Evolutionary conservation across 2,797 vertebrate species (phyloP).

Genomic region (Borostomias antarcticus): DNA sequence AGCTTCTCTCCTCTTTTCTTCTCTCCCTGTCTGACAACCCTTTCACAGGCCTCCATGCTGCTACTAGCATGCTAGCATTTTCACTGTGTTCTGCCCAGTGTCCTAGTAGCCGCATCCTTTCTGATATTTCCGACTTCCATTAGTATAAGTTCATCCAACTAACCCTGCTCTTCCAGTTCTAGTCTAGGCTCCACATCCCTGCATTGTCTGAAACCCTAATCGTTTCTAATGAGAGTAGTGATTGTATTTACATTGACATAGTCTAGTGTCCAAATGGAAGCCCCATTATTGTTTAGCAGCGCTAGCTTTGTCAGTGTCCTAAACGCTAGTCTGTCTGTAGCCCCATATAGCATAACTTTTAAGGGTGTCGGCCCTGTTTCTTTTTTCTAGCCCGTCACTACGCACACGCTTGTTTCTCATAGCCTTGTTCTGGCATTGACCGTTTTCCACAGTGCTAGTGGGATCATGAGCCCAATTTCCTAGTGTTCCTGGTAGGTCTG

Average conservation of each 20-base stretch:
- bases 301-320: neutral
- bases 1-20: too few species aligned
- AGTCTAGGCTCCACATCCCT: too few species aligned
- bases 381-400: conserved; percentile 41
- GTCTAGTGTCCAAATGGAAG: neutral
- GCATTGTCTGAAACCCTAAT: too few species aligned
- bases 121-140: neutral
- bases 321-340: neutral
- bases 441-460: neutral
- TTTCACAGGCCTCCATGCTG: neutral
- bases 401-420: neutral
- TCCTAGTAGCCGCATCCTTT: neutral
- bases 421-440: neutral
- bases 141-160: too few species aligned
- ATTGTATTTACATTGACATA: neutral
- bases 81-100: neutral
- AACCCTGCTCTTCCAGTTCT: too few species aligned
- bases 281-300: neutral
- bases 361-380: conserved; percentile 26
- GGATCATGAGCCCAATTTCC: conserved; percentile 56
- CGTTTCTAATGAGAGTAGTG: too few species aligned
- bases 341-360: neutral
- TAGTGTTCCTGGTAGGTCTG: conserved; percentile 61
- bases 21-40: too few species aligned
- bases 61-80: neutral